Percentiles rank a stretch among this genome's conserved stretches.
phyloP scores from a whole-genome alignment of 2,888 invertebrate species.

The Gymnosoma rotundatum region DNA sequence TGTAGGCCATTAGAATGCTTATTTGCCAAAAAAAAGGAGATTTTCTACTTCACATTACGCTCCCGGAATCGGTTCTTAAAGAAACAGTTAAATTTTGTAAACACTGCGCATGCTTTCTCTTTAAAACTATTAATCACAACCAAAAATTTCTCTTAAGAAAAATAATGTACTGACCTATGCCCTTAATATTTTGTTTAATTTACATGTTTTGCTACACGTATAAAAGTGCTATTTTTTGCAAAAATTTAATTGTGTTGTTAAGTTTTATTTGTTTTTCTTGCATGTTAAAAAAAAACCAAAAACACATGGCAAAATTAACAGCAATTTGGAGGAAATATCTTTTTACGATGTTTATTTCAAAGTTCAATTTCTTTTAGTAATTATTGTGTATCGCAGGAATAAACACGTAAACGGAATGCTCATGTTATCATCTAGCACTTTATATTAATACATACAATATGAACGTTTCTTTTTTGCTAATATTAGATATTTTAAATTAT shows the following conservation, averaged over 20 bases:
- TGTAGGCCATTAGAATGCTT: constrained; percentile 54
- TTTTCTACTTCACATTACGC: constrained; percentile 35
- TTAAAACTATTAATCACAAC: background rate
- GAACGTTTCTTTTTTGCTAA: too few relatives aligned
- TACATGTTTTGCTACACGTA: background rate
- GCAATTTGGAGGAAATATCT: constrained; percentile 26
- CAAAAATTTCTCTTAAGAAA: background rate
- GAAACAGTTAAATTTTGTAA: background rate
- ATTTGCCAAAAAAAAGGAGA: constrained; percentile 9
- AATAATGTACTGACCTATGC: constrained; percentile 44
- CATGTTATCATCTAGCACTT: background rate
- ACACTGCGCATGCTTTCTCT: constrained; percentile 40
- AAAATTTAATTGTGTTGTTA: background rate
- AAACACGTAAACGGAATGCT: constrained; percentile 12
- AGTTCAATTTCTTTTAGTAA: constrained; percentile 63
- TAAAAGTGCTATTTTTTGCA: background rate
- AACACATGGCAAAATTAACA: constrained; percentile 15
- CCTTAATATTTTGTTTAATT: constrained; percentile 24
- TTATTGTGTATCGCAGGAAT: constrained; percentile 44
- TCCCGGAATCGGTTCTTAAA: constrained; percentile 19
- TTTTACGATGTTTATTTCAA: constrained; percentile 30
- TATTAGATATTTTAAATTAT: too few relatives aligned
- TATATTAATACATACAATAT: too few relatives aligned
- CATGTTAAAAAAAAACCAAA: too few relatives aligned
- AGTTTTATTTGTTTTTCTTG: background rate